A percentile compares a stretch with the other conserved stretches of the same genome.
phyloP scores from a whole-genome alignment of 2,888 invertebrate species.

The Drosophila anceps region DNA sequence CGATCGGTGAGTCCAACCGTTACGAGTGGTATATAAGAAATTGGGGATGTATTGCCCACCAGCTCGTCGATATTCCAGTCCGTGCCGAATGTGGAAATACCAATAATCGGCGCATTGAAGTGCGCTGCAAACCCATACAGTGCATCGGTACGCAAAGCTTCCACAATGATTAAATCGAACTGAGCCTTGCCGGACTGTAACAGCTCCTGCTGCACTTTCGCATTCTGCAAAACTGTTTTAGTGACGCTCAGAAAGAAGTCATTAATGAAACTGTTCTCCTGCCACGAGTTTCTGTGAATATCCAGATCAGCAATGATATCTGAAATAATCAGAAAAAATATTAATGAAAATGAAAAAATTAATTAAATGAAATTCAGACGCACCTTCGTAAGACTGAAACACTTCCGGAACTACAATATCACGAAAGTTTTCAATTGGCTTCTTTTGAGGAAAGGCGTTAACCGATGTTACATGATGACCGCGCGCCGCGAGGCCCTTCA shows the following conservation, averaged over 20 bases:
- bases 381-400: conserved; percentile 59
- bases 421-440: conserved; percentile 76
- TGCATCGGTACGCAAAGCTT: conserved; percentile 81
- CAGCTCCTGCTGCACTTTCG: conserved; percentile 63
- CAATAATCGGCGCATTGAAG: conserved; percentile 82
- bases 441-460: conserved; percentile 79
- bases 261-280: conserved; percentile 48
- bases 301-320: conserved; percentile 42
- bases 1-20: conserved; percentile 75
- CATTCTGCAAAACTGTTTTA: conserved; percentile 44
- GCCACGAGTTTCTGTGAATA: conserved; percentile 40
- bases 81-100: conserved; percentile 74
- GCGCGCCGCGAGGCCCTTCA: conserved; percentile 79
- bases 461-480: conserved; percentile 84
- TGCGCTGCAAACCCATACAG: conserved; percentile 79
- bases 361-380: too few species aligned
- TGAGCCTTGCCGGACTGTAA: conserved; percentile 72
- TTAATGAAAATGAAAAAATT: too few species aligned
- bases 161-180: conserved; percentile 83
- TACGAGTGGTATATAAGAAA: conserved; percentile 76
- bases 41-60: conserved; percentile 80
- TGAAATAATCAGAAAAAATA: conserved; percentile 13
- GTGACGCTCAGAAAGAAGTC: conserved; percentile 44
- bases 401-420: conserved; percentile 65
- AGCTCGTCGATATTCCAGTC: conserved; percentile 76